Evolutionary conservation across 1,140 invertebrate species (phyloP), one percentile per base, ranked within the genome.

Genomic region (Drosophila carrolli): DNA sequence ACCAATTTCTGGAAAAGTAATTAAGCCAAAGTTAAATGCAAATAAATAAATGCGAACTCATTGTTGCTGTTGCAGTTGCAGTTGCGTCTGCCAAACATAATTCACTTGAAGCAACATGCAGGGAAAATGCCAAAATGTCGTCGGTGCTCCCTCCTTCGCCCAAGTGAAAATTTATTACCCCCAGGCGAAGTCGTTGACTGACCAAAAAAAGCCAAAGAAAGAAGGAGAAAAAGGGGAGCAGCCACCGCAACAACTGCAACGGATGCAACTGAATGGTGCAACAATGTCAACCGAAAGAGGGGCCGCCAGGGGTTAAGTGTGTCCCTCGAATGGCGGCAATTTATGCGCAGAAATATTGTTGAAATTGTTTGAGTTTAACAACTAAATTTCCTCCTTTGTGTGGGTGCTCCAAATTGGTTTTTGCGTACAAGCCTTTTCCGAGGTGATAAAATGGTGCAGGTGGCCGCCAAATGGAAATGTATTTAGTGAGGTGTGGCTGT

Each of bases 71-170:
- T 47, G 16, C 62, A 60, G 61, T 59, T 50, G 19, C 65, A 63
- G 59, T 75, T 75, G 44, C 54, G 53, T 81, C 48, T 81, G 50
- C 72, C 40, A 44, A 40, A 66, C 76, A 77, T 76, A 66, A 79
- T 74, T 86, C 67, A 83, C 80, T 83, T 83, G 76, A 62, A 63
- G 61, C 73, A 81, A 81, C 79, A 82, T 75, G 65, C 76, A 66
- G 50, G 71, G 66, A 86, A 90, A 83, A 90, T 90, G 82, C 88
- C 81, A 62, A 90, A 89, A 90, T 90, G 85, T 85, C 86, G 86
- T 68, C 65, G 65, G 47, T 47, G 29, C 59, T 23, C 38, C 37
- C 44, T 58, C 68, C 53, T 43, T 32, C 53, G 54, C 77, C 77
- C 59, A 38, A 58, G 48, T 66, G 27, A 61, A 91, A 84, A 90